These are phyloP conservation scores for Alethe castanea DNA, from an alignment of 2,113 vertebrate species.

Conservation along the genomic window DNA sequence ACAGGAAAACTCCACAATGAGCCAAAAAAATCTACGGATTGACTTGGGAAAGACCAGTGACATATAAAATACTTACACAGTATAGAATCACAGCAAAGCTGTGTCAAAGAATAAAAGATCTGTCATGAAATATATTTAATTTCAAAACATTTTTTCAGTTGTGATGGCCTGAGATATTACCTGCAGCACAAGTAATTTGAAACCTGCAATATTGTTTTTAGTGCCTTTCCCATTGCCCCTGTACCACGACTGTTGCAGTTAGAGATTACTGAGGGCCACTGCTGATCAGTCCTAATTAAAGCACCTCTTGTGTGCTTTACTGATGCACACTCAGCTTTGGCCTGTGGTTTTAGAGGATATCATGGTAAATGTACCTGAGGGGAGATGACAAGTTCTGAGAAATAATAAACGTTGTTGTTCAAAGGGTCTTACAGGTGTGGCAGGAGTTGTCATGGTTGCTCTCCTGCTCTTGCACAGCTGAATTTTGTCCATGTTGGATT, in stretches of 20 bases:
- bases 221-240: neutral
- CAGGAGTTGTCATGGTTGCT: neutral
- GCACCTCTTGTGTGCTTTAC: neutral
- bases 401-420: neutral
- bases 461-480: neutral
- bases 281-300: neutral
- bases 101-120: neutral
- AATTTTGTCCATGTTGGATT: neutral
- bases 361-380: neutral
- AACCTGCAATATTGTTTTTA: neutral
- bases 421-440: neutral
- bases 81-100: neutral
- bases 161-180: neutral
- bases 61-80: neutral
- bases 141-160: neutral
- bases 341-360: slow-evolving; percentile 15
- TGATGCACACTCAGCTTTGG: neutral
- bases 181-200: neutral
- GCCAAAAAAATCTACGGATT: neutral
- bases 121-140: neutral
- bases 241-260: neutral
- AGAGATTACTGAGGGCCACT: neutral
- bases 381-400: neutral
- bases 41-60: neutral
- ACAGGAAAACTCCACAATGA: neutral